phyloP scores from a whole-genome alignment of 2,888 invertebrate species.

The Ichneumon xanthorius region DNA sequence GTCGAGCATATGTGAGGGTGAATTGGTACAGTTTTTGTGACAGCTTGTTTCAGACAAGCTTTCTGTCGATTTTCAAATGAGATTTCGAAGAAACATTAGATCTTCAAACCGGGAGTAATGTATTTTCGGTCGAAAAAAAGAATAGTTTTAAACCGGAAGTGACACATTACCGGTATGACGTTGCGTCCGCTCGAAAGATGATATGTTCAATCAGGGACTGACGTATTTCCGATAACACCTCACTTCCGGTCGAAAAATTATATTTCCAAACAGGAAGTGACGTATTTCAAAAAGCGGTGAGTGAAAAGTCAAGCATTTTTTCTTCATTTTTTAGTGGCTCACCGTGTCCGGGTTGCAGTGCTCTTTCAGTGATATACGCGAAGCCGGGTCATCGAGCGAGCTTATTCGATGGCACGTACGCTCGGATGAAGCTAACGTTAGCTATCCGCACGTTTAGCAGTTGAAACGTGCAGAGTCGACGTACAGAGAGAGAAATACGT shows the following conservation, averaged over 20 bases:
- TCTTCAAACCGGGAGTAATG: too few relatives aligned
- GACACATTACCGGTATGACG: too few relatives aligned
- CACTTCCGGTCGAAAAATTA: too few relatives aligned
- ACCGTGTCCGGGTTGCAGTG: neutral
- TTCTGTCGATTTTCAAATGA: neutral
- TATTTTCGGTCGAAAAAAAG: too few relatives aligned
- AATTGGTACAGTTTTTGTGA: neutral
- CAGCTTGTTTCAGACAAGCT: neutral
- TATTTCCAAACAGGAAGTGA: neutral
- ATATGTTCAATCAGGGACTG: too few relatives aligned
- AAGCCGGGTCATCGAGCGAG: constrained; percentile 2
- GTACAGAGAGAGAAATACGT: constrained; percentile 5
- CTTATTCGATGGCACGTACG: neutral
- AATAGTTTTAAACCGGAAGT: too few relatives aligned
- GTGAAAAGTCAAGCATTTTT: neutral
- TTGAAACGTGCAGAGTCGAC: constrained; percentile 11
- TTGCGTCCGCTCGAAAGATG: too few relatives aligned
- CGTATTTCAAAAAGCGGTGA: neutral
- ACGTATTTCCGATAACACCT: too few relatives aligned
- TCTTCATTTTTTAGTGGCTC: neutral
- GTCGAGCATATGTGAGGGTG: neutral
- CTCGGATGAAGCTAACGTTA: constrained; percentile 5
- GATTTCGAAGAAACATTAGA: neutral
- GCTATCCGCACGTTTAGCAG: constrained; percentile 16
- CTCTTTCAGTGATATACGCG: neutral